Evolutionary conservation across 2,888 invertebrate species (phyloP).

Genomic region (Catocala sponsa): DNA sequence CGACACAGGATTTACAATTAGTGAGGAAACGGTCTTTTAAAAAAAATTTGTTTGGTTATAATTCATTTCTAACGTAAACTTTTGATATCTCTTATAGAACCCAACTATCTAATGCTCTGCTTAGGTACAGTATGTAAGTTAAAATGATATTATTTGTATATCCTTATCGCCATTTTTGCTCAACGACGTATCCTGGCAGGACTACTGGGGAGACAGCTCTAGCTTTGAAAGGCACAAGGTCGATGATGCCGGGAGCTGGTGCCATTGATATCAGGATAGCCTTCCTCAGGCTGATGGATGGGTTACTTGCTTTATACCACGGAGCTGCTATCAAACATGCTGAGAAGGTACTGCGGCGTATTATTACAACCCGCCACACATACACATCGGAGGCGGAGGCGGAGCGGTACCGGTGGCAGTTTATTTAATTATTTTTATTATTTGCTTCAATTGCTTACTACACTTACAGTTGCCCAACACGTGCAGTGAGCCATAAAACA

Average conservation of each 20-base stretch:
- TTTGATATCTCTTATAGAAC: neutral
- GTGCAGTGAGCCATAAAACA: no score
- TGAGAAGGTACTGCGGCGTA: constrained; percentile 73
- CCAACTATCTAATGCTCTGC: neutral
- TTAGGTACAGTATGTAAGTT: neutral
- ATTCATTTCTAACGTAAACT: no score
- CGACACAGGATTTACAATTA: no score
- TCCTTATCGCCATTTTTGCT: neutral
- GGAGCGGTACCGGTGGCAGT: no score
- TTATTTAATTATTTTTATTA: no score
- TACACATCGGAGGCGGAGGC: no score
- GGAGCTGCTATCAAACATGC: constrained; percentile 90
- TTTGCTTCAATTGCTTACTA: no score
- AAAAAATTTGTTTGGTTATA: no score
- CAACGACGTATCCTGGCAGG: neutral
- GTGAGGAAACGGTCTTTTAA: no score
- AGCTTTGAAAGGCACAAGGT: constrained; percentile 76
- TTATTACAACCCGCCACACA: neutral
- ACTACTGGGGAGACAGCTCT: constrained; percentile 60
- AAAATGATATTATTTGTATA: neutral
- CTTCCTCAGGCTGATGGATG: constrained; percentile 89
- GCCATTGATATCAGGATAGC: constrained; percentile 79
- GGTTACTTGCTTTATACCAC: constrained; percentile 90
- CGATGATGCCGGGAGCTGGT: constrained; percentile 84
- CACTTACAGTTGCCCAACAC: no score